Evolutionary conservation across 2,113 vertebrate genomes (phyloP).

Genomic region (Crotalus helleri): DNA sequence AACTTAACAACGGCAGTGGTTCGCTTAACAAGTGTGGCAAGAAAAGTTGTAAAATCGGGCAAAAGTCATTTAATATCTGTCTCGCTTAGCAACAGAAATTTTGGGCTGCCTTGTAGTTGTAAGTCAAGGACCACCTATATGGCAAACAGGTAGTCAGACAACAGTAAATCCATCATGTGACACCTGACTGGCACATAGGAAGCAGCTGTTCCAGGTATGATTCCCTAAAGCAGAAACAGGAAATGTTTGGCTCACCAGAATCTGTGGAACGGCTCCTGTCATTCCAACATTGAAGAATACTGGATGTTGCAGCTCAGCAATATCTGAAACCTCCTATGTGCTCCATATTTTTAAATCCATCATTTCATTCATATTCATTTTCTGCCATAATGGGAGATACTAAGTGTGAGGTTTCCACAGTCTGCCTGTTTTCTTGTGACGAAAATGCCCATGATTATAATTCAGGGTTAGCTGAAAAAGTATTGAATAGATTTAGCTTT

Average conservation of each 20-base stretch:
- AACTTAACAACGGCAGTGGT: neutral
- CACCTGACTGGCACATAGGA: neutral
- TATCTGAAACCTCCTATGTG: neutral
- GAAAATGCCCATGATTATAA: neutral
- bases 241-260: neutral
- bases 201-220: neutral
- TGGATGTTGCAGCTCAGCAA: neutral
- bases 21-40: neutral
- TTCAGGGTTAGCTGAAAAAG: neutral
- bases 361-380: neutral
- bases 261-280: neutral
- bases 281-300: neutral
- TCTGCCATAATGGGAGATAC: neutral
- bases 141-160: neutral
- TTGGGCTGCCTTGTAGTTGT: neutral
- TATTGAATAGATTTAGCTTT: neutral
- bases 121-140: neutral
- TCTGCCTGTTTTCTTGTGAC: neutral
- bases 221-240: neutral
- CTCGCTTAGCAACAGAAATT: neutral
- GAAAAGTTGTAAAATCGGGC: too few species aligned
- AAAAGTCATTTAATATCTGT: neutral
- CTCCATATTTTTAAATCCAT: neutral
- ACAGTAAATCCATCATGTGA: neutral
- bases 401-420: neutral